These are phyloP conservation scores for Orchesellides sinensis DNA, from an alignment of 2,888 invertebrate species.

Conservation along the genomic window DNA sequence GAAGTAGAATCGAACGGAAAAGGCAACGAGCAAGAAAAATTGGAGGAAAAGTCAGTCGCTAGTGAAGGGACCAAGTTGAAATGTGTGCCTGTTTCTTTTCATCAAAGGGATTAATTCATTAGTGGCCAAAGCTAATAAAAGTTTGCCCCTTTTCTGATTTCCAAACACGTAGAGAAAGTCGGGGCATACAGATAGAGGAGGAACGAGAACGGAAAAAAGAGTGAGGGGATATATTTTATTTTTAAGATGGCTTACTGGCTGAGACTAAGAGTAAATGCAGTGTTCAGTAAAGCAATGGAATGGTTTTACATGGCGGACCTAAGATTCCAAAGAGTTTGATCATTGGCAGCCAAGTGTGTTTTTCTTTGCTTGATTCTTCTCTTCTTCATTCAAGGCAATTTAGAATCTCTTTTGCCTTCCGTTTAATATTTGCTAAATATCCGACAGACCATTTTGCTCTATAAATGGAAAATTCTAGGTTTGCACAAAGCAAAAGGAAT, in stretches of 20 bases:
- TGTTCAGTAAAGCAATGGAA: background rate
- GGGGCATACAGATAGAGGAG: constrained; percentile 16
- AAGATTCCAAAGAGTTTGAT: constrained; percentile 37
- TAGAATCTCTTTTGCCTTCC: constrained; percentile 49
- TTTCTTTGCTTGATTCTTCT: constrained; percentile 36
- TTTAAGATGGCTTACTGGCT: constrained; percentile 10
- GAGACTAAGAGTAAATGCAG: background rate
- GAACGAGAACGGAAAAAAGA: background rate
- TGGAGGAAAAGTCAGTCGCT: constrained; percentile 23
- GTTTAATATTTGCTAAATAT: constrained; percentile 62
- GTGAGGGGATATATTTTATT: constrained; percentile 17
- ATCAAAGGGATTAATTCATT: constrained; percentile 74
- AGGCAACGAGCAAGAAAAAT: constrained; percentile 30
- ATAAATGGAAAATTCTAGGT: constrained; percentile 11
- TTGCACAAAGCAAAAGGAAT: constrained; percentile 26
- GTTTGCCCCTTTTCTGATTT: constrained; percentile 65
- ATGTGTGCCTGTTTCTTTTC: constrained; percentile 69
- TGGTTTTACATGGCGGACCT: background rate
- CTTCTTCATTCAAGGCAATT: constrained; percentile 46
- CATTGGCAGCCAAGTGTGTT: constrained; percentile 46
- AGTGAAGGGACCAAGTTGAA: constrained; percentile 59
- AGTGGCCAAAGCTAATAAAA: constrained; percentile 67
- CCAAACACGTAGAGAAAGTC: constrained; percentile 59
- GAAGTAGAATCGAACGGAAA: constrained; percentile 31
- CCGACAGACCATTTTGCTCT: constrained; percentile 44